Evolutionary conservation across 2,888 invertebrate genomes (phyloP).

Genomic region (Nasonia oneida): DNA sequence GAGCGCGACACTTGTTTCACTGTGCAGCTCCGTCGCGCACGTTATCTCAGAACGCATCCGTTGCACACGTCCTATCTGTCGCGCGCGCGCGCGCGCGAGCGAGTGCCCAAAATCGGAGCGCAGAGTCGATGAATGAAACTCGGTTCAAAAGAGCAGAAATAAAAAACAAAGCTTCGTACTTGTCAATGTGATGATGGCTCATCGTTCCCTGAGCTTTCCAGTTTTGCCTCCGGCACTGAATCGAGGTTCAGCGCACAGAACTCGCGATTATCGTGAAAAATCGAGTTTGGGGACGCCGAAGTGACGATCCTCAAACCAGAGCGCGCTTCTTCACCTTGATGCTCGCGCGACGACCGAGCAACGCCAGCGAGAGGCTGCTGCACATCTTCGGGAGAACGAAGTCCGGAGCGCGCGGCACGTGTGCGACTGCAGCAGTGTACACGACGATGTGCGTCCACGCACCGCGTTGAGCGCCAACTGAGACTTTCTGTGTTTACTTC

Average conservation of each 20-base stretch:
- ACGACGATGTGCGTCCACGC: conserved; percentile 65
- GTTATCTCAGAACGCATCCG: no score
- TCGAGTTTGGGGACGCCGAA: no score
- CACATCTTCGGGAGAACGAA: background rate
- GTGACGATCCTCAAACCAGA: background rate
- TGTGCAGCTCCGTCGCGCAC: no score
- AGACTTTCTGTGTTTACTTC: conserved; percentile 69
- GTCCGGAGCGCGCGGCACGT: background rate
- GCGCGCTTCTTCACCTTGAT: background rate
- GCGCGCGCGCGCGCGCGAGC: background rate
- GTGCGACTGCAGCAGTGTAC: background rate
- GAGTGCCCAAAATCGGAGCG: background rate
- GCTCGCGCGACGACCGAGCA: background rate
- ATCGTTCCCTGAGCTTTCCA: background rate
- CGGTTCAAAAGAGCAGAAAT: background rate
- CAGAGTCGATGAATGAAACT: background rate
- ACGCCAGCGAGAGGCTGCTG: background rate
- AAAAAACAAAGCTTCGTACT: background rate
- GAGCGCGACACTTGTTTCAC: no score
- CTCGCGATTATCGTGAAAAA: no score
- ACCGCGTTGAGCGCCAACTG: conserved; percentile 67
- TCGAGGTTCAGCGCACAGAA: no score
- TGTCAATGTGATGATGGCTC: background rate
- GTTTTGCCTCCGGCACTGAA: no score
- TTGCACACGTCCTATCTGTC: background rate